Evolutionary conservation across 2,797 vertebrate genomes (phyloP).

Genomic region (Euphonia xanthogaster): DNA sequence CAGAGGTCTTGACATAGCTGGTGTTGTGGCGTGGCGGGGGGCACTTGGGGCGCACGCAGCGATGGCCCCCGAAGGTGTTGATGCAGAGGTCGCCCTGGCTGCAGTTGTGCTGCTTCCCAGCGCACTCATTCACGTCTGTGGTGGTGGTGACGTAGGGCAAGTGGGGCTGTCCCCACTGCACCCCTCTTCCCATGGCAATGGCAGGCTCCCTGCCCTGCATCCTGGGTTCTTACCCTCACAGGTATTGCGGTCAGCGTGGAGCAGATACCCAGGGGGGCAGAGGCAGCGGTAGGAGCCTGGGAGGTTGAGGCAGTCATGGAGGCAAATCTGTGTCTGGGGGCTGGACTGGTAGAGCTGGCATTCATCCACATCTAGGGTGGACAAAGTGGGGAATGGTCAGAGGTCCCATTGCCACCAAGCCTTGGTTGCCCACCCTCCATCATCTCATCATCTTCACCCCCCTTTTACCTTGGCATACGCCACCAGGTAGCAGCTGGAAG

Average conservation of each 20-base stretch:
- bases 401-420: rapidly evolving
- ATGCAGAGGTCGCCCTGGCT: constrained; percentile 82
- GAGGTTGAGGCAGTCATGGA: constrained; percentile 85
- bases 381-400: not conserved
- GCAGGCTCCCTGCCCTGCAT: too few relatives aligned
- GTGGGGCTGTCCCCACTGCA: rapidly evolving
- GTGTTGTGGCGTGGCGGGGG: constrained; percentile 77
- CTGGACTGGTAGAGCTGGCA: constrained; percentile 85
- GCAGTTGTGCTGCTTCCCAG: constrained; percentile 82
- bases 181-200: rapidly evolving
- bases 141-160: not conserved
- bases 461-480: constrained; percentile 60
- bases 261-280: constrained; percentile 83
- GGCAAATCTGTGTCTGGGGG: constrained; percentile 80
- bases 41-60: constrained; percentile 84
- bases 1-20: constrained; percentile 85
- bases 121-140: constrained; percentile 86
- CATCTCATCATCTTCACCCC: not conserved
- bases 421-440: not conserved
- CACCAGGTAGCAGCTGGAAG: constrained; percentile 52
- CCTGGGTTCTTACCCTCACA: constrained; percentile 80
- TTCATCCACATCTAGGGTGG: constrained; percentile 84
- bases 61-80: constrained; percentile 85
- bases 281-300: constrained; percentile 86
- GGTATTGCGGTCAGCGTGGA: constrained; percentile 76